Percentiles rank a stretch among this genome's conserved stretches.
phyloP scores from a whole-genome alignment of 1,140 invertebrate species.

The Adelges cooleyi region DNA sequence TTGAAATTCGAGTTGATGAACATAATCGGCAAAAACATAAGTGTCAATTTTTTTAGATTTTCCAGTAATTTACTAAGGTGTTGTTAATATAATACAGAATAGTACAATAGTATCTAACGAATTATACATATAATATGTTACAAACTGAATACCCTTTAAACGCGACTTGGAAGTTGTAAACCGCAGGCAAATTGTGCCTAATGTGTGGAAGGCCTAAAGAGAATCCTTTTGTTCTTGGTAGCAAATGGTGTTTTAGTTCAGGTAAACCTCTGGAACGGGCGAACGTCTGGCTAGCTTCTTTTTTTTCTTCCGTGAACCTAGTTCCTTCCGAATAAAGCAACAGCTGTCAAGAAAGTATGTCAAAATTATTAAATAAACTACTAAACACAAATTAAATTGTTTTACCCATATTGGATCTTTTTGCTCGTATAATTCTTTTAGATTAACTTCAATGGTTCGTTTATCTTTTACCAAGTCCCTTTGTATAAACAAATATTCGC shows the following conservation, averaged over 20 bases:
- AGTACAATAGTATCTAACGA: too few relatives aligned
- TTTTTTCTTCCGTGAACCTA: slow-evolving; percentile 76
- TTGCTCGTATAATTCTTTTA: slow-evolving; percentile 72
- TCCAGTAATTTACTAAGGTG: too few relatives aligned
- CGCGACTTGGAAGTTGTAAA: slow-evolving; percentile 73
- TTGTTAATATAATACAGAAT: too few relatives aligned
- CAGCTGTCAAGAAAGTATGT: slow-evolving; percentile 46
- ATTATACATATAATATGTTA: too few relatives aligned
- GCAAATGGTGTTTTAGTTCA: slow-evolving; percentile 75
- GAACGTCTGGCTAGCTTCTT: slow-evolving; percentile 75
- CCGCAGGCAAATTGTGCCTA: slow-evolving; percentile 62
- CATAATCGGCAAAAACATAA: too few relatives aligned
- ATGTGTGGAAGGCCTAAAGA: slow-evolving; percentile 59
- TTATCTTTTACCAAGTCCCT: slow-evolving; percentile 83
- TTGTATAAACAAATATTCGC: slow-evolving; percentile 84
- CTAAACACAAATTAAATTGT: background rate
- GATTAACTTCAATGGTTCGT: slow-evolving; percentile 63
- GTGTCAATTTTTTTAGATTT: too few relatives aligned
- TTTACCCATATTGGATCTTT: slow-evolving; percentile 75
- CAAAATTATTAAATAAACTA: slow-evolving; percentile 1
- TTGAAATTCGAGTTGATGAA: too few relatives aligned
- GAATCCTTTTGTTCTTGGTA: slow-evolving; percentile 88
- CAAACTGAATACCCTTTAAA: slow-evolving; percentile 51
- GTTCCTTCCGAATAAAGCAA: slow-evolving; percentile 92
- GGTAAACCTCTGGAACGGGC: slow-evolving; percentile 75